Conservation (phyloP, 2,113 vertebrate genomes). For the Thermophis baileyi region DNA sequence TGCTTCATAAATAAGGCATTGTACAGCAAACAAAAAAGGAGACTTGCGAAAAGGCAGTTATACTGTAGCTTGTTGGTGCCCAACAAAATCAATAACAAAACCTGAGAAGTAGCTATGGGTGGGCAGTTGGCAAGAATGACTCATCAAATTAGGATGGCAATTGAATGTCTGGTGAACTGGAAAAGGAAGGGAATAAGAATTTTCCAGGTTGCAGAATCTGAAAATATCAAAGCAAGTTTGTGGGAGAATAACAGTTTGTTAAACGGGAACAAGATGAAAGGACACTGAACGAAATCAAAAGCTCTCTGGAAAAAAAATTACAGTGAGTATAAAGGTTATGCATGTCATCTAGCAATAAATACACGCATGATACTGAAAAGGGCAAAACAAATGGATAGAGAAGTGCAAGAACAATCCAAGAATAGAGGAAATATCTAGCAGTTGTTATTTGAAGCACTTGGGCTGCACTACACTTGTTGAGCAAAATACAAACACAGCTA, state of each 20-base stretch:
- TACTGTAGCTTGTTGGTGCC: constrained; percentile 4
- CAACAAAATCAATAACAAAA: background rate
- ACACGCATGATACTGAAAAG: background rate
- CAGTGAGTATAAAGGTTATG: background rate
- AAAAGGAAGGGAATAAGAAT: background rate
- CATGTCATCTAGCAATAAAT: background rate
- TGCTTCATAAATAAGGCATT: constrained; percentile 23
- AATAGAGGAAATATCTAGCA: background rate
- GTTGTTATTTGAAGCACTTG: background rate
- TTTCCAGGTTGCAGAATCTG: background rate
- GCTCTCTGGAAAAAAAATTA: background rate
- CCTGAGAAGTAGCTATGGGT: background rate
- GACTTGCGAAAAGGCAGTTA: background rate
- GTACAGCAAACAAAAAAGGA: constrained; percentile 25
- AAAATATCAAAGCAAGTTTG: background rate
- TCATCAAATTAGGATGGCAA: constrained; percentile 14
- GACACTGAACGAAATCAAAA: constrained; percentile 2
- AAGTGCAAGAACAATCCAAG: constrained; percentile 6
- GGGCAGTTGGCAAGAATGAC: constrained; percentile 18
- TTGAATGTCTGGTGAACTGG: background rate
- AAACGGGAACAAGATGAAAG: background rate
- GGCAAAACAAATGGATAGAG: background rate
- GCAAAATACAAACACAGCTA: constrained; percentile 4
- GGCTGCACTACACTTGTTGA: background rate
- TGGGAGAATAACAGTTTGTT: background rate